Evolutionary conservation across 2,888 invertebrate genomes (phyloP), one percentile per base, ranked within the genome.

Genomic region (Agrotis exclamationis): DNA sequence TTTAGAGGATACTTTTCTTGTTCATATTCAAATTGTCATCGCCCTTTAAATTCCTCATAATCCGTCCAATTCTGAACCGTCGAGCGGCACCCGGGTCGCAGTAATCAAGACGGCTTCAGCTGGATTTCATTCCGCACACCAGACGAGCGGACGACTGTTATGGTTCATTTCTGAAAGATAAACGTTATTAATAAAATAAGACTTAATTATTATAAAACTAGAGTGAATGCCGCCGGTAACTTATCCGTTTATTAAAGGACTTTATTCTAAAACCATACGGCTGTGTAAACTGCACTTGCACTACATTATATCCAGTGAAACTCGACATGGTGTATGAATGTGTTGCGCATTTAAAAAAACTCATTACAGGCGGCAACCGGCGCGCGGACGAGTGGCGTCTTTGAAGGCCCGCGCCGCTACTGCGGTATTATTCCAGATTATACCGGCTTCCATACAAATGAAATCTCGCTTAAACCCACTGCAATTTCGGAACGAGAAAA

Each of bases 351-450:
- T 95, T 90, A 93, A 95, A 95, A 83, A 95, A 95, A 94, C 96
- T 96, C 96, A 96, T 96, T 96, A 96, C 95, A 94, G 94, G 93
- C 95, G 91, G 93, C 91, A 92, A 91, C 86, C 92, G 92, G 91
- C 91, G 89, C 92, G 93, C 93, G 94, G 94, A 92, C 95, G 94
- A 95, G 95, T 94, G 94, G 89, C 95, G 95, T 95, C 96, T 96
- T 96, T 96, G 96, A 95, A 93, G 94, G 94, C 93, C 92, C 90
- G 91, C 88, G 91, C 93, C 93, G 92, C 95, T 90, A 91, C 93
- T 93, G 94, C 93, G 91, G 95, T 93, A 96, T 96, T 95, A 96
- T 96, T 95, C 92, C 94, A 95, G 96, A 95, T 96, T 96, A 96
- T 95, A 90, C 93, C 93, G 90, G 94, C 93, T 94, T 92, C 94